Evolutionary conservation across 35 echinoderm and acorn worm species (phyloP).

Genomic region (Chiridota heheva): DNA sequence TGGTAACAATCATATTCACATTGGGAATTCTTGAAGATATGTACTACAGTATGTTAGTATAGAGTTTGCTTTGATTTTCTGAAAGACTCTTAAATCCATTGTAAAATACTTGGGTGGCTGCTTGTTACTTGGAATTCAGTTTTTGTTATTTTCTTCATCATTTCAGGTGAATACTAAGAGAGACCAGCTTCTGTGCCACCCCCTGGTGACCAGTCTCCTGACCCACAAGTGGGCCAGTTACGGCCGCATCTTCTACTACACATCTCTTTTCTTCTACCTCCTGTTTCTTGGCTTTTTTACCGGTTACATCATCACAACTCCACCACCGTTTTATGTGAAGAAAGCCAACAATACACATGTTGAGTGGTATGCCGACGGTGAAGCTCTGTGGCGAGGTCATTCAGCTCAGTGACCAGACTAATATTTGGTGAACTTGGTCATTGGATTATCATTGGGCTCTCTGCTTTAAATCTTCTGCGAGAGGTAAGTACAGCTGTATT

Average conservation of each 20-base stretch:
- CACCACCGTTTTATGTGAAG: conserved; percentile 74
- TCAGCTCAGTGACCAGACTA: conserved; percentile 12
- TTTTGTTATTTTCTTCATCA: not conserved
- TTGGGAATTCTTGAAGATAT: no score
- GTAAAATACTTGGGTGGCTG: not conserved
- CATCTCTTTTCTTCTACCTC: conserved; percentile 70
- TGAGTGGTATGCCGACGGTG: conserved; percentile 53
- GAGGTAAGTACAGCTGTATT: conserved; percentile 73
- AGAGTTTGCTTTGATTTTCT: not conserved
- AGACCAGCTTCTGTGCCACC: conserved; percentile 82
- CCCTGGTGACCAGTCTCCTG: conserved; percentile 81
- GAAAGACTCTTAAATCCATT: not conserved
- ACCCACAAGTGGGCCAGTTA: conserved; percentile 92
- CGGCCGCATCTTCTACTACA: conserved; percentile 89
- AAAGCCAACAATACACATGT: not conserved
- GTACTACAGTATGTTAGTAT: not conserved
- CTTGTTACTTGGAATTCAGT: not conserved
- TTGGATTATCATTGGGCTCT: conserved; percentile 78
- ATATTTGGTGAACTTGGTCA: conserved; percentile 79
- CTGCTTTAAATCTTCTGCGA: conserved; percentile 72
- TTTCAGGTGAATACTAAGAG: conserved; percentile 73
- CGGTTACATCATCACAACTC: conserved; percentile 85
- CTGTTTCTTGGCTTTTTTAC: conserved; percentile 76
- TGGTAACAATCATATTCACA: no score
- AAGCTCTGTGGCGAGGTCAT: conserved; percentile 47